A percentile compares a stretch with the other conserved stretches of the same genome.
Conservation (phyloP, 2,888 invertebrate species). For the Microctonus aethiopoides region DNA sequence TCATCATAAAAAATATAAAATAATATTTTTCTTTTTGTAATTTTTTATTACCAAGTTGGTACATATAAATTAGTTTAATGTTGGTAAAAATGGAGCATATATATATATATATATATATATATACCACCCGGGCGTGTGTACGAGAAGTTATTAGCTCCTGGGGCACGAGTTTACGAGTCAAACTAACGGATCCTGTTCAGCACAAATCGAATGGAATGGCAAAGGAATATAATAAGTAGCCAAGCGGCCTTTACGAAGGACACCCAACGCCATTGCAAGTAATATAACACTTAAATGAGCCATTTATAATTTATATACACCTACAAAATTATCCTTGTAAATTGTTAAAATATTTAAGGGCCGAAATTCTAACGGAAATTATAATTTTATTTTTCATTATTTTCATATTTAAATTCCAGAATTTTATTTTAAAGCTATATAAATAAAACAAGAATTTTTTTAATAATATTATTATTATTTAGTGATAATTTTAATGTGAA, state of each 20-base stretch:
- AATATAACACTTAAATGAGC: too few species aligned
- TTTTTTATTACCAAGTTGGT: not conserved
- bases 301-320: too few species aligned
- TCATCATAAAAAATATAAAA: slow-evolving; percentile 3
- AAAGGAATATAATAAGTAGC: not conserved
- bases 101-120: too few species aligned
- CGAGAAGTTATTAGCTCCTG: slow-evolving; percentile 19
- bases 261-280: not conserved
- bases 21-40: not conserved
- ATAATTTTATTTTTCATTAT: too few species aligned
- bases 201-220: not conserved
- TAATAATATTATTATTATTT: too few species aligned
- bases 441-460: too few species aligned
- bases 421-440: too few species aligned
- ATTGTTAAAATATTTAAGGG: too few species aligned
- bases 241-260: slow-evolving; percentile 39
- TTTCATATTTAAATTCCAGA: too few species aligned
- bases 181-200: slow-evolving; percentile 6
- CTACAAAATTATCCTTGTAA: too few species aligned
- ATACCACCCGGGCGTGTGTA: slow-evolving; percentile 10
- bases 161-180: slow-evolving; percentile 18
- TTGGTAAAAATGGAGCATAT: slow-evolving; percentile 28
- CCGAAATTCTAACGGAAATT: too few species aligned
- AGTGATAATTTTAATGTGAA: too few species aligned
- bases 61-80: slow-evolving; percentile 9